These are phyloP conservation scores for Trematomus bernacchii DNA, from an alignment of 2,797 vertebrate genomes.

Conservation along the genomic window DNA sequence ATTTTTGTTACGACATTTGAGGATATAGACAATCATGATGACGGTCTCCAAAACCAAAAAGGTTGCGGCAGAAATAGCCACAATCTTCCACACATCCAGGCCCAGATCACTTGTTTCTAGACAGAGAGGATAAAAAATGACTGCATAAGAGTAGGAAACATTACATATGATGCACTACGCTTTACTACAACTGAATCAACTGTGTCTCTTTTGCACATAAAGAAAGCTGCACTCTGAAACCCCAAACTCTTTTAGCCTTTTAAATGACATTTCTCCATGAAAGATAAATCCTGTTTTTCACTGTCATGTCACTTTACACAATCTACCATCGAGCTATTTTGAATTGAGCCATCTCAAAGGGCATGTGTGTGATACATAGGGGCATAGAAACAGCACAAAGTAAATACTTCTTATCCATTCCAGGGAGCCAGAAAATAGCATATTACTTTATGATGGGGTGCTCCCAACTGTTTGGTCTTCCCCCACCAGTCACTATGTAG, in stretches of 20 bases:
- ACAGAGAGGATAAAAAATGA: neutral
- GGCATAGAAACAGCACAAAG: neutral
- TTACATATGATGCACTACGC: neutral
- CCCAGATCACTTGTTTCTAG: conserved; percentile 70
- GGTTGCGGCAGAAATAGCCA: conserved; percentile 77
- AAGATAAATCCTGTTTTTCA: neutral
- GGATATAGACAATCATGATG: conserved; percentile 80
- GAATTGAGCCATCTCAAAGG: neutral
- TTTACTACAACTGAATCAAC: conserved; percentile 6
- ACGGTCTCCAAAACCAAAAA: conserved; percentile 81
- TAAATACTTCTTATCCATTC: conserved; percentile 2
- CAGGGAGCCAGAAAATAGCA: conserved; percentile 18
- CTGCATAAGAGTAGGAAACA: conserved; percentile 4
- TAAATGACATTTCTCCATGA: conserved; percentile 3
- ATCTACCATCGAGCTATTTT: conserved; percentile 1
- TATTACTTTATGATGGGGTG: conserved; percentile 17
- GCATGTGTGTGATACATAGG: conserved; percentile 5
- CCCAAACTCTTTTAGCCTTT: conserved; percentile 1
- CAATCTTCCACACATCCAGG: conserved; percentile 84
- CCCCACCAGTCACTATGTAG: conserved; percentile 25
- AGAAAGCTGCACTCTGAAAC: neutral
- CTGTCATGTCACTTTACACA: conserved; percentile 12
- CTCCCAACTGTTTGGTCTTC: conserved; percentile 33
- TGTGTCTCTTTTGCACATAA: conserved; percentile 3
- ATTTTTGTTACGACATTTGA: conserved; percentile 79